phyloP scores from a whole-genome alignment of 1,140 invertebrate species.

The Pseudomyrmex concolor region DNA sequence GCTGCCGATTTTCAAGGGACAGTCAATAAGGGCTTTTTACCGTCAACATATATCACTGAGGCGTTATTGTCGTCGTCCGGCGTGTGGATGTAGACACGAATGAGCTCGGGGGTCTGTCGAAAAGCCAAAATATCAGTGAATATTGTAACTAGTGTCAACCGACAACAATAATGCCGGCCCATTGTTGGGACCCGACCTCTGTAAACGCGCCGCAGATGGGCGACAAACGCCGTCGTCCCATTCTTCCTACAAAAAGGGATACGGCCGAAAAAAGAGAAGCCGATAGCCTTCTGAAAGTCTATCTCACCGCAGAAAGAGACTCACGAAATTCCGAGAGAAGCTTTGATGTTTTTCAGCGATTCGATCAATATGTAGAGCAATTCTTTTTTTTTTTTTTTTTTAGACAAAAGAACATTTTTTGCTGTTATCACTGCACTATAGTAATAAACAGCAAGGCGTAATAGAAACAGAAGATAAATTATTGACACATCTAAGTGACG shows the following conservation, averaged over 20 bases:
- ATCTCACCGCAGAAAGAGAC: constrained; percentile 34
- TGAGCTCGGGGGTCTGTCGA: constrained; percentile 56
- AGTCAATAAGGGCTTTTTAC: constrained; percentile 51
- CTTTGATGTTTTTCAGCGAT: background rate
- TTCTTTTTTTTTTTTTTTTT: background rate
- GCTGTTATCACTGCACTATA: no score
- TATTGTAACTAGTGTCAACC: constrained; percentile 74
- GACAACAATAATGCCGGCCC: constrained; percentile 69
- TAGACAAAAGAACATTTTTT: no score
- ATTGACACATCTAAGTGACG: no score
- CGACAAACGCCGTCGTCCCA: constrained; percentile 68
- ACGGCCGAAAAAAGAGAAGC: constrained; percentile 32
- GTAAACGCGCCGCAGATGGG: constrained; percentile 73
- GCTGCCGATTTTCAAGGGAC: constrained; percentile 51
- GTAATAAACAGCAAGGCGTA: background rate
- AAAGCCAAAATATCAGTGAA: constrained; percentile 74
- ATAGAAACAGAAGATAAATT: background rate
- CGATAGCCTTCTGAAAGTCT: constrained; percentile 66
- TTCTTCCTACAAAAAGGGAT: constrained; percentile 69
- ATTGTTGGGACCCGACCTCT: constrained; percentile 69
- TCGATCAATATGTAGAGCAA: background rate
- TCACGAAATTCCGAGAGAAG: constrained; percentile 37
- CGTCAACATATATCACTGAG: constrained; percentile 66
- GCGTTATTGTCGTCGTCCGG: constrained; percentile 47
- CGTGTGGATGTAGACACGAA: constrained; percentile 46